Evolutionary conservation across 2,113 vertebrate genomes (phyloP).

Genomic region (Himantopus leucocephalus): DNA sequence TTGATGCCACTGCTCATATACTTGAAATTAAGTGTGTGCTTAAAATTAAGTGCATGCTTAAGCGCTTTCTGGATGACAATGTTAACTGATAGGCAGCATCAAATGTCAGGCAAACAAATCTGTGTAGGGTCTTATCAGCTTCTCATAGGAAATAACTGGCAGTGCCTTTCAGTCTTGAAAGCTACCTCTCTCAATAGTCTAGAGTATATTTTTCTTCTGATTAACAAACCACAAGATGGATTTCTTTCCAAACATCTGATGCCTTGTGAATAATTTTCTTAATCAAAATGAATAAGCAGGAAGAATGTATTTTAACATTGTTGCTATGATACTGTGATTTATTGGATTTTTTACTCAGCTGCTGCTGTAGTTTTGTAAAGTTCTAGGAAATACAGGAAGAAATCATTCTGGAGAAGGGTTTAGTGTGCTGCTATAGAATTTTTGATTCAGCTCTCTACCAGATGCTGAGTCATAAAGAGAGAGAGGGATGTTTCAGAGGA

Average conservation of each 20-base stretch:
- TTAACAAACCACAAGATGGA: conserved; percentile 22
- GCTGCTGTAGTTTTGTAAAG: background rate
- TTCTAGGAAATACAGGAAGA: conserved; percentile 4
- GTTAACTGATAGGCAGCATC: background rate
- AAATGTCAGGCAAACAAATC: background rate
- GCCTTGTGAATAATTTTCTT: conserved; percentile 15
- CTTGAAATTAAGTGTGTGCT: background rate
- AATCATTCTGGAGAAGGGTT: background rate
- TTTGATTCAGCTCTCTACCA: conserved; percentile 15
- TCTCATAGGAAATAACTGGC: background rate
- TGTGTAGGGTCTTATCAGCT: background rate
- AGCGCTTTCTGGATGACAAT: background rate
- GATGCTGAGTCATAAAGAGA: conserved; percentile 38
- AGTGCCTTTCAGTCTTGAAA: background rate
- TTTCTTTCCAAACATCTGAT: conserved; percentile 37
- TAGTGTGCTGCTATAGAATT: background rate
- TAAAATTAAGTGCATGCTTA: background rate
- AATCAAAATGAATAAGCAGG: conserved; percentile 14
- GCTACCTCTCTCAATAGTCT: background rate
- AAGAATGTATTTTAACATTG: conserved; percentile 1
- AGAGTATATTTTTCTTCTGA: background rate
- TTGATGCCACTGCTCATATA: background rate
- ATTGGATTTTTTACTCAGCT: conserved; percentile 11
- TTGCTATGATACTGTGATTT: background rate
- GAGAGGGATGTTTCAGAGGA: background rate